phyloP scores from a whole-genome alignment of 2,113 vertebrate species.

The Monarcha castaneiventris region DNA sequence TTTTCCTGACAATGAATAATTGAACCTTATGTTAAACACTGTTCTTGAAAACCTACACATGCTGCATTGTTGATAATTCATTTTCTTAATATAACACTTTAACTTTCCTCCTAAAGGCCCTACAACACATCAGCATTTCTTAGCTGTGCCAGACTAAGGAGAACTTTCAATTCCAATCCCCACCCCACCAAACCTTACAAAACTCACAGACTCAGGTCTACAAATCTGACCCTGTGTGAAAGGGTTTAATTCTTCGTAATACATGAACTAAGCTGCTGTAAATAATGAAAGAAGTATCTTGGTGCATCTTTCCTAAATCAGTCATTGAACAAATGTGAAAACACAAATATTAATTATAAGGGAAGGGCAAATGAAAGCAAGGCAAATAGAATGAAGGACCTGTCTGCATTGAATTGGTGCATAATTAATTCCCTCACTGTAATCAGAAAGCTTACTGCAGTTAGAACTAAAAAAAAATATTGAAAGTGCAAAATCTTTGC shows the following conservation, averaged over 20 bases:
- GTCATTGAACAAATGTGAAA: neutral
- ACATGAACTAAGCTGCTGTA: neutral
- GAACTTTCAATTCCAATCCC: neutral
- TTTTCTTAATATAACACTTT: neutral
- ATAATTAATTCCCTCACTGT: neutral
- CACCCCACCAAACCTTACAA: neutral
- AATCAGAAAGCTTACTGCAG: neutral
- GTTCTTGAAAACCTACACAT: neutral
- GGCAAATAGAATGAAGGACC: neutral
- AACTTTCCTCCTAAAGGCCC: neutral
- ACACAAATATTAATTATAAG: constrained; percentile 31
- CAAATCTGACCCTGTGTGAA: neutral
- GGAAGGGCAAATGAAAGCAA: neutral
- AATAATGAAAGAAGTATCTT: neutral
- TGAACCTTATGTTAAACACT: neutral
- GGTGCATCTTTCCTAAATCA: neutral
- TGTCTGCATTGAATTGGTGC: neutral
- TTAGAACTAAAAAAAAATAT: neutral
- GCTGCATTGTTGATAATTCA: neutral
- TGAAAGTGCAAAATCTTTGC: neutral
- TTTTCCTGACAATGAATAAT: neutral
- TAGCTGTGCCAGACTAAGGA: neutral
- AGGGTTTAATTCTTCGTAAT: neutral
- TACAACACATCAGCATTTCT: neutral
- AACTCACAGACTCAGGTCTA: neutral